phyloP scores from a whole-genome alignment of 2,888 invertebrate species.

The Imbricaverruca yamaguchii region DNA sequence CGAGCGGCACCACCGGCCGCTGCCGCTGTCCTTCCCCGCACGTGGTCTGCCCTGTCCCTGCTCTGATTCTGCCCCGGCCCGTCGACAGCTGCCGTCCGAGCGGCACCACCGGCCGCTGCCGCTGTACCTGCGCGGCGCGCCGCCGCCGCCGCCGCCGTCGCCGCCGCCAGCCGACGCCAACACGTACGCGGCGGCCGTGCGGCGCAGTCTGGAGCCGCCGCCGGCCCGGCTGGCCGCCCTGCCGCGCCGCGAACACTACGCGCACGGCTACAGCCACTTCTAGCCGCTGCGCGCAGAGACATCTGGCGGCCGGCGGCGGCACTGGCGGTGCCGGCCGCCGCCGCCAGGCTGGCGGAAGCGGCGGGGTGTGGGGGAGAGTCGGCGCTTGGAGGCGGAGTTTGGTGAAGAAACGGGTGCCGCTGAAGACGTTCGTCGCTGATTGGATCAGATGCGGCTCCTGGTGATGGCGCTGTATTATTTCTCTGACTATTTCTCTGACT shows the following conservation, averaged over 20 bases:
- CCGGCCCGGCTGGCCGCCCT: background rate
- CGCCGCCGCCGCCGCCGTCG: background rate
- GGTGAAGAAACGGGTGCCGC: no score
- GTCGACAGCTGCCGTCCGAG: background rate
- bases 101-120: background rate
- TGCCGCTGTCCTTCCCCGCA: background rate
- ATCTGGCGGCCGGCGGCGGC: background rate
- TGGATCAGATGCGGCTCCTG: no score
- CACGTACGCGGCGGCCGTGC: background rate
- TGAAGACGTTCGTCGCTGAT: no score
- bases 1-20: background rate
- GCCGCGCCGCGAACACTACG: background rate
- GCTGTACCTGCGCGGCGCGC: background rate
- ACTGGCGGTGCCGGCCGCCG: background rate
- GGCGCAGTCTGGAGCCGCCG: background rate
- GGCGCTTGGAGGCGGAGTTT: no score
- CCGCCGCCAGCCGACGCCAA: background rate
- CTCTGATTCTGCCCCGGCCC: background rate
- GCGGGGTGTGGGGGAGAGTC: background rate
- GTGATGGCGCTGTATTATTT: no score
- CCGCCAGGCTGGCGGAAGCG: background rate
- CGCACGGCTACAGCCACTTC: conserved; percentile 7
- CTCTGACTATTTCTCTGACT: no score
- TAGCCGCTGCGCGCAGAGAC: background rate
- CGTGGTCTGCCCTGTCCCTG: no score